Conservation (phyloP, 2,797 vertebrate species). For the Tympanoctomys barrerae region DNA sequence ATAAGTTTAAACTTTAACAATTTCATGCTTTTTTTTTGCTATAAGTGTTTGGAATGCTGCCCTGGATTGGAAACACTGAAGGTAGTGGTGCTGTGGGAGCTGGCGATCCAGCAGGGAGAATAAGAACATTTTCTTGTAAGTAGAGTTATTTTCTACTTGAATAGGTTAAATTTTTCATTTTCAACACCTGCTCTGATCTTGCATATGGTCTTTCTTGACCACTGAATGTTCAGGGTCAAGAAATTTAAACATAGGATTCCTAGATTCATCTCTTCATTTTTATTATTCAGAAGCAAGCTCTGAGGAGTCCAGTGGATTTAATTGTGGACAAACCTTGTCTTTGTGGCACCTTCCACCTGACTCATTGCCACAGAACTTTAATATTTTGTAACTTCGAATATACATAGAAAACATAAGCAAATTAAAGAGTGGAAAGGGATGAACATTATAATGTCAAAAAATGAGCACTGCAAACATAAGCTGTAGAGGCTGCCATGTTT, state of each 20-base stretch:
- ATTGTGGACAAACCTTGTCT: not conserved
- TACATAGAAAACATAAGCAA: not conserved
- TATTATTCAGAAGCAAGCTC: not conserved
- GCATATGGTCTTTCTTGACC: not conserved
- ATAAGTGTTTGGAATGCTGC: not conserved
- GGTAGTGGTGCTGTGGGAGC: fast-evolving
- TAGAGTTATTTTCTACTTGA: not conserved
- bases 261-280: not conserved
- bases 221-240: not conserved
- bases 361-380: not conserved
- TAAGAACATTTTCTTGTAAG: not conserved
- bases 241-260: not conserved
- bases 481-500: no score
- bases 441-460: not conserved
- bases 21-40: not conserved
- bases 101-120: not conserved
- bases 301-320: not conserved
- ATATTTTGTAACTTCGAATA: not conserved
- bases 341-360: not conserved
- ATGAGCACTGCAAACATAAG: not conserved
- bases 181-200: not conserved
- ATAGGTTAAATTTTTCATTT: not conserved
- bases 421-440: not conserved
- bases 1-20: not conserved
- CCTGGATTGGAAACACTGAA: not conserved